A percentile compares a stretch with the other conserved stretches of the same genome.
phyloP scores from a whole-genome alignment of 1,140 invertebrate species.

The Laodelphax striatellus region DNA sequence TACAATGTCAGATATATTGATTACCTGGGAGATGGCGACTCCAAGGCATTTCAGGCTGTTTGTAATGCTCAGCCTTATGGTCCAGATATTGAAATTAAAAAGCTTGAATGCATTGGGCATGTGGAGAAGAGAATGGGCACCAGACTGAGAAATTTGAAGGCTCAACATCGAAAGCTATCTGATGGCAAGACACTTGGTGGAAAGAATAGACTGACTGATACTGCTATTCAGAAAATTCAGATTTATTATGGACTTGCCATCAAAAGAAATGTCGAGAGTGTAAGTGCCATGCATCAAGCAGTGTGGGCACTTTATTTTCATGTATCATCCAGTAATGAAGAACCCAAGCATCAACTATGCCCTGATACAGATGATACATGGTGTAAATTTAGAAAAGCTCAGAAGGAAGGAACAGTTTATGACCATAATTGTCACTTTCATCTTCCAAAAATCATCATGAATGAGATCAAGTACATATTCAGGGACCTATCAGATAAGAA shows the following conservation, averaged over 20 bases:
- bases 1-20: slow-evolving; percentile 1
- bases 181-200: slow-evolving; percentile 12
- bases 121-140: slow-evolving; percentile 14
- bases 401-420: not conserved
- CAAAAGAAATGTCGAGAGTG: not conserved
- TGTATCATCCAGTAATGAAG: not conserved
- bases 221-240: slow-evolving; percentile 9
- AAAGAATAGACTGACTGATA: slow-evolving; percentile 12
- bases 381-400: not conserved
- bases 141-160: slow-evolving; percentile 11
- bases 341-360: not conserved
- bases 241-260: slow-evolving; percentile 11
- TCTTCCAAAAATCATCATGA: not conserved
- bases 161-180: slow-evolving; percentile 5
- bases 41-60: slow-evolving; percentile 6
- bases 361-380: not conserved
- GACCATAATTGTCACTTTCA: not conserved
- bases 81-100: slow-evolving; percentile 8
- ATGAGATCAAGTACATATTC: not conserved
- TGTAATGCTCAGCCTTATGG: slow-evolving; percentile 5
- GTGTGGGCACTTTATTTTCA: not conserved
- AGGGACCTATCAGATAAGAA: too few species aligned
- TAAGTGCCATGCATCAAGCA: too few species aligned
- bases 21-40: slow-evolving; percentile 15
- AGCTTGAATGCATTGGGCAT: slow-evolving; percentile 18